phyloP scores from a whole-genome alignment of 2,888 invertebrate genomes.

The Operophtera brumata region DNA sequence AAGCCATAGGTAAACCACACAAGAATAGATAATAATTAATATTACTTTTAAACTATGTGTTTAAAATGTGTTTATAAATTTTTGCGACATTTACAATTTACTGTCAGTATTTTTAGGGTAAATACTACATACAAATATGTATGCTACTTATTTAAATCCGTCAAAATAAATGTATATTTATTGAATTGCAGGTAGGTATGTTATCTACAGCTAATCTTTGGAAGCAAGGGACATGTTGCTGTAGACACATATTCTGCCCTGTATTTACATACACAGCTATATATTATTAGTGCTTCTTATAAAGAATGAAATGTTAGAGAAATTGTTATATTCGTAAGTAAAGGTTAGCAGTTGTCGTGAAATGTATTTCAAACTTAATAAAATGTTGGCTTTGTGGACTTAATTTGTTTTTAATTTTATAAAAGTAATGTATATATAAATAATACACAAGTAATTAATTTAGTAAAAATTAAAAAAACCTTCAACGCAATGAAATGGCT shows the following conservation, averaged over 20 bases:
- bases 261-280: constrained; percentile 25
- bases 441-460: too few species aligned
- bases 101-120: constrained; percentile 24
- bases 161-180: constrained; percentile 12
- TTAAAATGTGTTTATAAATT: constrained; percentile 20
- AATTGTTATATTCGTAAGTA: constrained; percentile 42
- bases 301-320: constrained; percentile 45
- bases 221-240: constrained; percentile 5
- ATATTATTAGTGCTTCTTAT: constrained; percentile 48
- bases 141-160: constrained; percentile 5
- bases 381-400: constrained; percentile 60
- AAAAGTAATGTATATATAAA: too few species aligned
- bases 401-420: constrained; percentile 31
- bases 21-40: constrained; percentile 11
- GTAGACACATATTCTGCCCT: constrained; percentile 23
- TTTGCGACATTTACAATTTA: constrained; percentile 13
- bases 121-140: constrained; percentile 9
- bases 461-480: too few species aligned
- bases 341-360: constrained; percentile 41
- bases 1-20: constrained; percentile 18
- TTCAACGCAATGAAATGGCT: too few species aligned
- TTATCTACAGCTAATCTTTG: constrained; percentile 3
- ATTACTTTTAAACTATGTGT: constrained; percentile 19
- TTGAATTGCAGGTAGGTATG: constrained; percentile 3
- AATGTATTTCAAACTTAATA: constrained; percentile 58